Base-by-base conservation (phyloP, 2,113 vertebrate genomes). In the Chunga burmeisteri region DNA sequence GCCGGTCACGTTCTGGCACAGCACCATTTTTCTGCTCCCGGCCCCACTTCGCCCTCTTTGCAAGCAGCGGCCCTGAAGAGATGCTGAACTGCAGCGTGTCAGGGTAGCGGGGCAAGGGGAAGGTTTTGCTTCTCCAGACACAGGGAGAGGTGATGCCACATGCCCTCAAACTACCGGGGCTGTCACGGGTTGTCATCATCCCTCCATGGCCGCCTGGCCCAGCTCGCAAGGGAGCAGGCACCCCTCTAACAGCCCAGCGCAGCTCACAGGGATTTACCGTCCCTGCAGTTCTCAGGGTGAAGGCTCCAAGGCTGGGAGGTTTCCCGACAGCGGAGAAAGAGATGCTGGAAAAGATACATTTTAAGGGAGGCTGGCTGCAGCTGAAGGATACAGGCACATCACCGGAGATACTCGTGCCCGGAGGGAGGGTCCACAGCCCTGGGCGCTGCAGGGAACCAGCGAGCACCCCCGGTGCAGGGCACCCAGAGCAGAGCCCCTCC, bases 351-450 rank as follows among this genome's bases (percentile, higher is more conserved):
- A 20, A 49, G 63, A 9, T 3, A 2, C 34, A 1, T 8, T 25
- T 20, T 7, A 12, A 12, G 22, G 66, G 29, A 25, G 55, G 22
- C 0, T 15, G 34, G 34, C 42, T 3, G 53, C 25, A 17, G 59
- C 2, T 29, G 62, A 36, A 36, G 62, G 78, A 36, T 17, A 17
- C 32, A 3, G 38, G 38, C 38, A 11, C 63, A 7, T 11, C 34
- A 9, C 56, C 5, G 1, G 50, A 10, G 62, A 22, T 5, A 22
- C 53, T 49, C 5, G 6, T 1, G 8, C 25, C n/a, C 22, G 7
- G 21, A 25, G 34, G 34, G 34, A 36, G 63, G 52, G 34, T 47
- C 44, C 21, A 53, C 50, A 36, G 49, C 62, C 32, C 50, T 3
- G 9, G 63, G 25, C 16, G 38, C 38, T 8, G 32, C 21, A 1